Base-by-base conservation (phyloP, 2,888 invertebrate genomes). In the Caenorhabditis parvicauda region DNA sequence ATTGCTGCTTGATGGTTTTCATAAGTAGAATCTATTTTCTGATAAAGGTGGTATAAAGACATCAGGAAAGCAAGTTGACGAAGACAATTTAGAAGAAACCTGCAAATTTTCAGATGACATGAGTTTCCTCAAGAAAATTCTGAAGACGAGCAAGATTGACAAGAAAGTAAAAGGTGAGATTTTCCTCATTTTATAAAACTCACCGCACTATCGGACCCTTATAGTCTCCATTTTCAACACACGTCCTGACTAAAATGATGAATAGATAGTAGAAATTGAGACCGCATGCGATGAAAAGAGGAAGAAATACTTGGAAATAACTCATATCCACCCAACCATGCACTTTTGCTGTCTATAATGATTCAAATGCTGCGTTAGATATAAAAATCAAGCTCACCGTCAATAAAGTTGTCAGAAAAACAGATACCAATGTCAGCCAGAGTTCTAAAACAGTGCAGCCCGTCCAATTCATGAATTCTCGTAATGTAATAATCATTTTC, bases 391-490 rank as follows among this genome's bases (percentile, higher is more conserved):
- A 24, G 32, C 14, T 32, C 9, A 21, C 12, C 41, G 3, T n/a
- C 44, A 92, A 84, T 54, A 93, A 86, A 9, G 91, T 89, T 79
- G 94, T 94, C 61, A 91, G 86, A 35, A 90, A 86, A 52, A 93
- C 83, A 2, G 90, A 88, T 53, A 91, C 86, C 43, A 93, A 84
- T 82, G 92, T 91, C 62, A 92, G 87, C 88, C 92, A 90, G 82
- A 96, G 90, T 84, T 96, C 95, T 83, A 95, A 93, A 57, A 91
- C 88, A 19, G 95, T 93, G 49, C 95, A 86, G 68, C 94, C 93
- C 52, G 94, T 86, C 95, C 94, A 95, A 67, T 89, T 88, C 46
- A 91, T 90, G 57, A 95, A 86, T 83, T 95, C 94, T 70, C 89
- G 88, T 52, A 93, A 83, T 47, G 90, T 89, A 83, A 92, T 90